These are phyloP conservation scores for Oryzias javanicus DNA, from an alignment of 2,113 vertebrate genomes.

Conservation along the genomic window DNA sequence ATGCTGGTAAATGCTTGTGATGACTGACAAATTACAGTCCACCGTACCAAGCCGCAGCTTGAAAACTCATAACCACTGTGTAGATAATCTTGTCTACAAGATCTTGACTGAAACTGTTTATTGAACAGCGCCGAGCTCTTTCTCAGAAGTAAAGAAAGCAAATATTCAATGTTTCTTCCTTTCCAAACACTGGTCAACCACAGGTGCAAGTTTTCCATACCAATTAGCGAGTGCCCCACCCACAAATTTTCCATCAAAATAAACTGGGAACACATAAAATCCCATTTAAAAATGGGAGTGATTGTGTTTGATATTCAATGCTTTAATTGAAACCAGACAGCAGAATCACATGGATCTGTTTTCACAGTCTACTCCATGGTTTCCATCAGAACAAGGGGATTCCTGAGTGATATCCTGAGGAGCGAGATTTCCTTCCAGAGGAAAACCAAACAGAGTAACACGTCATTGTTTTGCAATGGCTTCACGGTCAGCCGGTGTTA, in stretches of 20 bases:
- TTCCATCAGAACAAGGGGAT: slow-evolving; percentile 72
- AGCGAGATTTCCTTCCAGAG: slow-evolving; percentile 65
- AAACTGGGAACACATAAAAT: slow-evolving; percentile 69
- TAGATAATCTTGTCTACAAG: slow-evolving; percentile 55
- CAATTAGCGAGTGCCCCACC: slow-evolving; percentile 74
- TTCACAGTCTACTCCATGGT: slow-evolving; percentile 58
- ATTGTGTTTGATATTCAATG: slow-evolving; percentile 77
- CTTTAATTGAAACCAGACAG: slow-evolving; percentile 75
- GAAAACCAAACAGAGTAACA: slow-evolving; percentile 60
- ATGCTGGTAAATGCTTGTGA: slow-evolving; percentile 9
- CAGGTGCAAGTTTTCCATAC: slow-evolving; percentile 76
- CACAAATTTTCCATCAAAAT: slow-evolving; percentile 76
- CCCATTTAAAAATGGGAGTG: slow-evolving; percentile 71
- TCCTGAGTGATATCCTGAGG: slow-evolving; percentile 70
- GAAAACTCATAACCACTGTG: slow-evolving; percentile 29
- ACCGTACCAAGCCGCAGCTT: slow-evolving; percentile 7
- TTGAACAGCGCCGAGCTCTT: slow-evolving; percentile 45
- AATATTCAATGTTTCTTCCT: slow-evolving; percentile 72
- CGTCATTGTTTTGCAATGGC: slow-evolving; percentile 71
- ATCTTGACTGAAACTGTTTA: slow-evolving; percentile 63
- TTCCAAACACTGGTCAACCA: slow-evolving; percentile 75
- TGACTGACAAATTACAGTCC: slow-evolving; percentile 39
- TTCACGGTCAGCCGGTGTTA: slow-evolving; percentile 44
- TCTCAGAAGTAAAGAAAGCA: slow-evolving; percentile 55
- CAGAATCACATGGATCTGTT: slow-evolving; percentile 59